Evolutionary conservation across 2,888 invertebrate species (phyloP).

Genomic region (Horisme vitalbata): DNA sequence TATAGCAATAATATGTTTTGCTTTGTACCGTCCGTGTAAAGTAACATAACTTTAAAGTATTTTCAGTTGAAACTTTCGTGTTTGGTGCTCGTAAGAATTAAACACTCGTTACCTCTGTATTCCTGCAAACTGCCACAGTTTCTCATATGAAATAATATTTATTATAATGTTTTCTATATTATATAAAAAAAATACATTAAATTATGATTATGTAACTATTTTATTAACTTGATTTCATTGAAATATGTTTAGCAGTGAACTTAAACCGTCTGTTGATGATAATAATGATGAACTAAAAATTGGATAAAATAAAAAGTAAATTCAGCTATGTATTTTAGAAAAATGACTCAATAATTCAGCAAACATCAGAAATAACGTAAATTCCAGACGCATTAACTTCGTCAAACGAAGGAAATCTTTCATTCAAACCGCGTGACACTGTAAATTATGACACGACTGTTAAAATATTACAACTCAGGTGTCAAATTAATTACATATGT

Average conservation of each 20-base stretch:
- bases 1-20: conserved; percentile 8
- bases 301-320: no score
- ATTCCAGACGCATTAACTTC: conserved; percentile 12
- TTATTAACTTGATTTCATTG: no score
- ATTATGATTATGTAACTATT: no score
- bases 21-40: conserved; percentile 4
- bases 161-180: no score
- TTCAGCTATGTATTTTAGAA: no score
- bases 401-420: conserved; percentile 16
- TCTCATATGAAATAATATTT: background rate
- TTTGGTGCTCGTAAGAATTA: conserved; percentile 12
- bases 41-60: conserved; percentile 27
- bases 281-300: no score
- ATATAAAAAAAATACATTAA: no score
- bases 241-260: no score
- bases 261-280: no score
- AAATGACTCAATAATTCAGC: no score
- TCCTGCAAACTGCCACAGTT: background rate
- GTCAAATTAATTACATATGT: conserved; percentile 59
- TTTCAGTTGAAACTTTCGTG: conserved; percentile 18
- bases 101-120: conserved; percentile 5
- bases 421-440: conserved; percentile 15
- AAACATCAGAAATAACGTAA: conserved; percentile 6
- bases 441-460: conserved; percentile 30
- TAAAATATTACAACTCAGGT: conserved; percentile 41